A percentile compares a stretch with the other conserved stretches of the same genome.
Evolutionary conservation across 2,888 invertebrate genomes (phyloP).

Genomic region (Macrophya annulata): DNA sequence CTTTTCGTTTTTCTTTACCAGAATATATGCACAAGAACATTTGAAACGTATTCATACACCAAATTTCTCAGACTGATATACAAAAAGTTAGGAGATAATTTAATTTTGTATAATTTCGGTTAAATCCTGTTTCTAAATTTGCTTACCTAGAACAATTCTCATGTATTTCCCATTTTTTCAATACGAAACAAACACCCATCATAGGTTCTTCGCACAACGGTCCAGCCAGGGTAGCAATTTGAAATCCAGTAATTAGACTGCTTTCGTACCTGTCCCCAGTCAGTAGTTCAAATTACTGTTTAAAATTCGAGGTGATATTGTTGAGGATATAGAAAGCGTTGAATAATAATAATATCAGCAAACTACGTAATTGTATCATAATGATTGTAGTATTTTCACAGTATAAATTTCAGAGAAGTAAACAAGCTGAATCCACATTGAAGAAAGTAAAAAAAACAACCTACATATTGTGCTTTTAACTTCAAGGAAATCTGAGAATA

Average conservation of each 20-base stretch:
- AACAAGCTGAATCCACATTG: background rate
- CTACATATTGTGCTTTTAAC: background rate
- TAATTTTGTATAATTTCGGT: too few species aligned
- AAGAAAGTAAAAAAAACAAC: background rate
- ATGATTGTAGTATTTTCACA: background rate
- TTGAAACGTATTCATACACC: too few species aligned
- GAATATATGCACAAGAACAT: background rate
- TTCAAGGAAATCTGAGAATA: background rate
- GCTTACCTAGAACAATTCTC: slow-evolving; percentile 69
- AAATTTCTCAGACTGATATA: too few species aligned
- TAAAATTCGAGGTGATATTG: background rate
- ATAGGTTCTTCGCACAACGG: slow-evolving; percentile 98
- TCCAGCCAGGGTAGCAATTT: slow-evolving; percentile 92
- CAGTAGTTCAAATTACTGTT: slow-evolving; percentile 66
- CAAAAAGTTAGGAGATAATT: too few species aligned
- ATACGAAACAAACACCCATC: slow-evolving; percentile 95
- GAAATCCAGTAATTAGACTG: slow-evolving; percentile 92
- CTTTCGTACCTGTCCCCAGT: slow-evolving; percentile 82
- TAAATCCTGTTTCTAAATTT: too few species aligned
- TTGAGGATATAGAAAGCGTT: background rate
- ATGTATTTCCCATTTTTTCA: slow-evolving; percentile 88
- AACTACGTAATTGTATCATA: background rate
- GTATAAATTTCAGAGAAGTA: too few species aligned
- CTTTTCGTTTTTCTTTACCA: too few species aligned
- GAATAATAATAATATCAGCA: background rate